phyloP scores from a whole-genome alignment of 2,888 invertebrate species.

The Platypus cylindrus region DNA sequence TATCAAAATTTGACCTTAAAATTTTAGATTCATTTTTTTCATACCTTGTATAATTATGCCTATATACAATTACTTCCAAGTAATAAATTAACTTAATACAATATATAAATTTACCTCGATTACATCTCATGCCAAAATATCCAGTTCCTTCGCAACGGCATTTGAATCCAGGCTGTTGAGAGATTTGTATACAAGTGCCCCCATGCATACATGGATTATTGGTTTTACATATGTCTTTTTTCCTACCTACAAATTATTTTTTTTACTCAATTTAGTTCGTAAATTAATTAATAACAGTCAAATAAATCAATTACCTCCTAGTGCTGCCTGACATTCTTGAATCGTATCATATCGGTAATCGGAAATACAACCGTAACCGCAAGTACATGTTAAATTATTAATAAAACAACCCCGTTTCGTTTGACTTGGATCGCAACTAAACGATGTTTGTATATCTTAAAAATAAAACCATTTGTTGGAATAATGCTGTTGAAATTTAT shows the following conservation, averaged over 20 bases:
- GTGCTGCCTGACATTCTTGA: conserved; percentile 47
- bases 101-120: conserved; percentile 41
- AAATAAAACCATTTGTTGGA: no score
- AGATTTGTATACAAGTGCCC: conserved; percentile 54
- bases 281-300: no score
- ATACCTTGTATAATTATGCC: no score
- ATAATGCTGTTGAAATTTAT: no score
- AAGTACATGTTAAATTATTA: conserved; percentile 45
- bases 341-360: conserved; percentile 50
- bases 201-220: conserved; percentile 50
- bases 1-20: no score
- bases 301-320: conserved; percentile 47
- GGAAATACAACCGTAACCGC: conserved; percentile 52
- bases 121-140: conserved; percentile 56
- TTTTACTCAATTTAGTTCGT: no score
- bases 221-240: conserved; percentile 50
- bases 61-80: neutral
- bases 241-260: conserved; percentile 28
- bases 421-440: conserved; percentile 46
- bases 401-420: conserved; percentile 52
- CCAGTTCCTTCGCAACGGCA: conserved; percentile 66
- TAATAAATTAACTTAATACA: neutral
- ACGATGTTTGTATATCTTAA: no score
- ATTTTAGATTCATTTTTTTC: no score
- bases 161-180: conserved; percentile 49